Evolutionary conservation across 2,888 invertebrate species (phyloP).

Genomic region (Leucozona laternaria): DNA sequence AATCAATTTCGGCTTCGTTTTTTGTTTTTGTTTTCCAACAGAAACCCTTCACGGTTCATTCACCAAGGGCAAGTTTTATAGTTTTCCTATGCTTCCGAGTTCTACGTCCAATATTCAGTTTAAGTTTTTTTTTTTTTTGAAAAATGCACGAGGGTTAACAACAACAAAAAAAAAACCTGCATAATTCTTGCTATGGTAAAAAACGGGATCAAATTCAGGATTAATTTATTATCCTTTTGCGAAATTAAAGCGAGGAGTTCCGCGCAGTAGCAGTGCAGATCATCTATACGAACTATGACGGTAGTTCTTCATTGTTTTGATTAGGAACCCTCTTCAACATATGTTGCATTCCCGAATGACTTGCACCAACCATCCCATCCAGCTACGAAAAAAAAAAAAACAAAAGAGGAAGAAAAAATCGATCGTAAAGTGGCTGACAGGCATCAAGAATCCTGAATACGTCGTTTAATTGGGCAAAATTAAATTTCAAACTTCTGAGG

Average conservation of each 20-base stretch:
- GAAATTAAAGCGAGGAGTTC: conserved; percentile 27
- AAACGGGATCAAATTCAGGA: conserved; percentile 67
- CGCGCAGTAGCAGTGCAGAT: conserved; percentile 35
- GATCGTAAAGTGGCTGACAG: conserved; percentile 71
- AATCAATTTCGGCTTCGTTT: conserved; percentile 48
- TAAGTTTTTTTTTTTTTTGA: conserved; percentile 51
- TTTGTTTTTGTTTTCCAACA: conserved; percentile 39
- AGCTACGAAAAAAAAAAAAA: background rate
- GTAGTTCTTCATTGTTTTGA: conserved; percentile 70
- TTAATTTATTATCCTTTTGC: conserved; percentile 73
- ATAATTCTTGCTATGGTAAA: conserved; percentile 42
- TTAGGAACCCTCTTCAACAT: conserved; percentile 71
- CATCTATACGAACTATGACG: conserved; percentile 30
- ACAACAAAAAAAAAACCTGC: conserved; percentile 49
- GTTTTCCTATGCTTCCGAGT: conserved; percentile 30
- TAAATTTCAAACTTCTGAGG: conserved; percentile 63
- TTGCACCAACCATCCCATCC: conserved; percentile 35
- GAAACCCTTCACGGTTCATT: conserved; percentile 71
- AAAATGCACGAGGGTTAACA: conserved; percentile 41
- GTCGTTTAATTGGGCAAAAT: conserved; percentile 70
- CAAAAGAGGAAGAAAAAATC: conserved; percentile 42
- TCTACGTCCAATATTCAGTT: conserved; percentile 44
- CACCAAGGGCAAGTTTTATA: conserved; percentile 50
- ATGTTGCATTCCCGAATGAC: conserved; percentile 66
- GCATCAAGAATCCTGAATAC: conserved; percentile 63